Conservation (phyloP, 1,140 invertebrate species). For the Bombyx mori region DNA sequence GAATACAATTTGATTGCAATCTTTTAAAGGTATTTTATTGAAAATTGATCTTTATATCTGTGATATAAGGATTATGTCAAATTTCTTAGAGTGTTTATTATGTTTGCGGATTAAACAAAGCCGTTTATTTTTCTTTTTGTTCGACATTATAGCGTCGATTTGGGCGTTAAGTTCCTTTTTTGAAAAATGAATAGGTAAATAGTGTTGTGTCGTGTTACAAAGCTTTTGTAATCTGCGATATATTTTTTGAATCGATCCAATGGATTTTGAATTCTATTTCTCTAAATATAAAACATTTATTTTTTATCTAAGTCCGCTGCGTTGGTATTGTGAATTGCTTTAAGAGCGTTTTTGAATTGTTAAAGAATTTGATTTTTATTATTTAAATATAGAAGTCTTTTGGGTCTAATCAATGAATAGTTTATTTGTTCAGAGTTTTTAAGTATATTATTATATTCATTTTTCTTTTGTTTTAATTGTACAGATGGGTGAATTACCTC, state of each 20-base stretch:
- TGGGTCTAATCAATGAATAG: too few relatives aligned
- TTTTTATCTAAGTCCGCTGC: conserved; percentile 3
- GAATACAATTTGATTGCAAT: conserved; percentile 7
- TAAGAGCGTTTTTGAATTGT: background rate
- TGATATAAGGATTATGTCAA: conserved; percentile 1
- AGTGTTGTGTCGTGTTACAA: conserved; percentile 57
- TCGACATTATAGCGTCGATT: conserved; percentile 59
- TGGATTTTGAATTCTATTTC: background rate
- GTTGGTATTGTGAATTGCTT: conserved; percentile 3
- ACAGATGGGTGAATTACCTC: too few relatives aligned
- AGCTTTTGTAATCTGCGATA: conserved; percentile 21
- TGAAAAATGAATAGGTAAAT: conserved; percentile 70
- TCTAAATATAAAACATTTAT: background rate
- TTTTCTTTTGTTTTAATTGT: too few relatives aligned
- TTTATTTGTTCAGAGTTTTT: too few relatives aligned
- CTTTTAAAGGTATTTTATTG: conserved; percentile 3
- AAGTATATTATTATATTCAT: too few relatives aligned
- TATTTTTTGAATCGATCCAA: conserved; percentile 1
- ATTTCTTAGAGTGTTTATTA: background rate
- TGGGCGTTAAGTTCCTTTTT: conserved; percentile 69
- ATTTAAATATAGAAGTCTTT: too few relatives aligned
- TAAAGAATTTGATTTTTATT: too few relatives aligned
- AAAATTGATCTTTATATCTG: conserved; percentile 9
- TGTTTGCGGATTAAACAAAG: conserved; percentile 56
- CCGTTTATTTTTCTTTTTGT: conserved; percentile 69